Percentiles rank a stretch among this genome's conserved stretches.
Evolutionary conservation across 1,140 invertebrate genomes (phyloP).

Genomic region (Gonioctena quinquepunctata): DNA sequence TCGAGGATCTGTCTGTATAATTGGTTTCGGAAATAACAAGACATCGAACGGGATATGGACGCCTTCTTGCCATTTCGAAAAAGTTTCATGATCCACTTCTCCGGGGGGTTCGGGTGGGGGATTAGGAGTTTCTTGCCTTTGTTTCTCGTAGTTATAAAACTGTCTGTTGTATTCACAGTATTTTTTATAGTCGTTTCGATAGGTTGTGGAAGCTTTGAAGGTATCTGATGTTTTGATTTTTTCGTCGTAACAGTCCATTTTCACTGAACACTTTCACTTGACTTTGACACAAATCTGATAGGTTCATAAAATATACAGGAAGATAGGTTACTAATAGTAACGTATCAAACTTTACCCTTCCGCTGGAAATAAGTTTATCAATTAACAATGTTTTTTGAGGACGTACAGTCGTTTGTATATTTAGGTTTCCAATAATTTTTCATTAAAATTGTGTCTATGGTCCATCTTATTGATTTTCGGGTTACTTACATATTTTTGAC

Average conservation of each 20-base stretch:
- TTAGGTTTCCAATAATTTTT: too few relatives aligned
- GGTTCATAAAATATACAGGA: too few relatives aligned
- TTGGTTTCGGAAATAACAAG: constrained; percentile 37
- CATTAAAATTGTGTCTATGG: too few relatives aligned
- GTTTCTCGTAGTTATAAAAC: constrained; percentile 22
- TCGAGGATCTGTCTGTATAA: constrained; percentile 39
- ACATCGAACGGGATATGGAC: constrained; percentile 46
- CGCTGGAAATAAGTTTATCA: too few relatives aligned
- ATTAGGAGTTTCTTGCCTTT: constrained; percentile 9
- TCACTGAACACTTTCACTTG: background rate
- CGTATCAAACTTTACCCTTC: too few relatives aligned
- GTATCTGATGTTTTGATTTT: constrained; percentile 35
- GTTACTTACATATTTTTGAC: too few relatives aligned
- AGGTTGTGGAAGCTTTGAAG: constrained; percentile 38
- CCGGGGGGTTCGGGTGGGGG: constrained; percentile 13
- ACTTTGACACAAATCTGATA: too few relatives aligned
- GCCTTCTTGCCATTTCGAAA: constrained; percentile 34
- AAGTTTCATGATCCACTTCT: constrained; percentile 41
- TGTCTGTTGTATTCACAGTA: constrained; percentile 25
- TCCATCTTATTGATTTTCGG: too few relatives aligned
- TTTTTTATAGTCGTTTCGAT: constrained; percentile 44
- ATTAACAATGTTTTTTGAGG: too few relatives aligned
- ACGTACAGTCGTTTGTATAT: too few relatives aligned
- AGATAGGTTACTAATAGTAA: too few relatives aligned
- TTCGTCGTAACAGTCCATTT: constrained; percentile 32